phyloP scores from a whole-genome alignment of 1,140 invertebrate species.

The Cheumatopsyche charites region DNA sequence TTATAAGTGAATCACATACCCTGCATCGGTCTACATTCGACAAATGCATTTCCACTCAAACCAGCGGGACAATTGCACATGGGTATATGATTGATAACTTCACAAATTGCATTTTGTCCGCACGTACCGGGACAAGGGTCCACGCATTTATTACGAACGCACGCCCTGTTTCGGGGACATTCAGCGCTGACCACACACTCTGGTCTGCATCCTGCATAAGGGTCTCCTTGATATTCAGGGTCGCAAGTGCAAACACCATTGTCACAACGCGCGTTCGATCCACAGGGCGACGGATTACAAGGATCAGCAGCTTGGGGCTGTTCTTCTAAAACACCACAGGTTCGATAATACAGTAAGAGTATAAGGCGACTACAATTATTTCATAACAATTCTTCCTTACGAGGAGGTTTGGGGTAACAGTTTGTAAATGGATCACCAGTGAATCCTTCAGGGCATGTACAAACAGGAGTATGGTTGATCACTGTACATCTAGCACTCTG shows the following conservation, averaged over 20 bases:
- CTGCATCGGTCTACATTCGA: slow-evolving; percentile 69
- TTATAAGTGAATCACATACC: slow-evolving; percentile 55
- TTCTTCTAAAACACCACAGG: slow-evolving; percentile 51
- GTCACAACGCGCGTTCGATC: slow-evolving; percentile 66
- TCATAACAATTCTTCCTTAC: slow-evolving; percentile 31
- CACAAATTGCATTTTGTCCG: slow-evolving; percentile 78
- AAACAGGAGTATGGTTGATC: slow-evolving; percentile 68
- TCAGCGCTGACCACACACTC: slow-evolving; percentile 81
- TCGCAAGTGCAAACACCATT: slow-evolving; percentile 69
- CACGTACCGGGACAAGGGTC: slow-evolving; percentile 87
- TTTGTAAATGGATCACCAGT: slow-evolving; percentile 73
- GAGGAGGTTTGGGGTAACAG: slow-evolving; percentile 64
- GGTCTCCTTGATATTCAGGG: slow-evolving; percentile 71
- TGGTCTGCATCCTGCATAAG: slow-evolving; percentile 75
- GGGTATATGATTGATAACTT: slow-evolving; percentile 80
- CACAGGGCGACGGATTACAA: slow-evolving; percentile 70
- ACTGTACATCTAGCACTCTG: slow-evolving; percentile 67
- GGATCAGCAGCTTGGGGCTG: slow-evolving; percentile 54
- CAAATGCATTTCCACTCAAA: slow-evolving; percentile 79
- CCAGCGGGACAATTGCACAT: slow-evolving; percentile 76
- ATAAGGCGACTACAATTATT: background rate
- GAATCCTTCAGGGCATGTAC: slow-evolving; percentile 69
- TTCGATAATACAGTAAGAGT: background rate
- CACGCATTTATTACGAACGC: slow-evolving; percentile 80
- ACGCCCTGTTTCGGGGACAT: slow-evolving; percentile 78